Evolutionary conservation across 2,888 invertebrate genomes (phyloP), one percentile per base, ranked within the genome.

Genomic region (Isoperla grammatica): DNA sequence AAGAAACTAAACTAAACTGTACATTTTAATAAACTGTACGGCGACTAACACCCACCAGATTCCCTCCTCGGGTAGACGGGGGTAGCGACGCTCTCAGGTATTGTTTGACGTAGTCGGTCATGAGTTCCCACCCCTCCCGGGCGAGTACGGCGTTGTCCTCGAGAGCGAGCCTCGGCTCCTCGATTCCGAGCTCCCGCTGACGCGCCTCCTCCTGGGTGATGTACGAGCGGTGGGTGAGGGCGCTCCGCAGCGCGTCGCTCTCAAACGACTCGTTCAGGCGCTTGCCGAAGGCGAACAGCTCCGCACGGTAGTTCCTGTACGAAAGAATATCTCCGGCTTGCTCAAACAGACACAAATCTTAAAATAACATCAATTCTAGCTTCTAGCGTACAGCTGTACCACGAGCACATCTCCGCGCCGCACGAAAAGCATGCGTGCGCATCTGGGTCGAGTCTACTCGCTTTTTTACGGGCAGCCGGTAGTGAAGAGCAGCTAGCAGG

Each of bases 291-390:
- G 95, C 90, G 76, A 80, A 95, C 2, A 96, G 64, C 76, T 96
- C 95, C 0, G 91, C 83, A 67, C 87, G 84, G 67, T 90, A 84
- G 71, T 94, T 95, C 95, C 95, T 93, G 69, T 88, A 90, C n/a
- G 86, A 67, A 58, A 54, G n/a, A n/a, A 59, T 3, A 37, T 37
- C 6, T 6, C 12, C 37, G 11, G 37, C 9, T 22, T 22, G 29
- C 2, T 43, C 12, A 20, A 22, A 54, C 13, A 49, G 55, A 39
- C 42, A 1, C 13, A 8, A 12, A 20, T 12, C 6, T 15, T 9
- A 11, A 37, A 37, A 11, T 9, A 37, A 9, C 6, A 37, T 37
- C 37, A 6, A 48, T 2, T n/a, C n/a, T n/a, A n/a, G n/a, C n/a
- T n/a, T n/a, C n/a, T n/a, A n/a, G n/a, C n/a, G n/a, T n/a, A n/a